These are phyloP conservation scores for Notiomystis cincta DNA, from an alignment of 2,113 vertebrate genomes.

Conservation along the genomic window DNA sequence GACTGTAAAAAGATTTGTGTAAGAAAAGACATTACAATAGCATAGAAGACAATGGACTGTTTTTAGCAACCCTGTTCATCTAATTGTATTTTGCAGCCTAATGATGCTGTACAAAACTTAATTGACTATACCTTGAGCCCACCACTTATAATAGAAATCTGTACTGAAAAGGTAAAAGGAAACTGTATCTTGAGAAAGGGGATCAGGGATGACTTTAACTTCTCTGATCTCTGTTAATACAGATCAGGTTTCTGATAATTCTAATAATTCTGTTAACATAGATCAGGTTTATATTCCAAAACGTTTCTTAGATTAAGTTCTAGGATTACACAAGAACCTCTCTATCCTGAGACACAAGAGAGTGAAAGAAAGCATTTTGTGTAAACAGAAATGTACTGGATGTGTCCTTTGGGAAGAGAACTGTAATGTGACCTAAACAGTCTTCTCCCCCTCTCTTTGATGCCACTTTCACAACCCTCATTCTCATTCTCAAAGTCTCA, in stretches of 20 bases:
- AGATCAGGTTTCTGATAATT: neutral
- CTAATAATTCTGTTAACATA: neutral
- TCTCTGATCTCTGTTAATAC: neutral
- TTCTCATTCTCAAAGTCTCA: neutral
- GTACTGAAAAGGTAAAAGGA: neutral
- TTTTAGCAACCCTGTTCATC: neutral
- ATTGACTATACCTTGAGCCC: neutral
- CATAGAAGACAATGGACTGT: neutral
- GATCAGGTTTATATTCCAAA: neutral
- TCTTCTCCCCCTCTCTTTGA: neutral
- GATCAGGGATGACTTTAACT: neutral
- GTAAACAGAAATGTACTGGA: neutral
- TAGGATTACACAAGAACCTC: neutral
- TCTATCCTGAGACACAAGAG: neutral
- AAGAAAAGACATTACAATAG: slow-evolving; percentile 10
- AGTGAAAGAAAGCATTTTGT: neutral
- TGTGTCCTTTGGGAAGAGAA: neutral
- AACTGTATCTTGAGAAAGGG: neutral
- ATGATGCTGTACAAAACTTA: neutral
- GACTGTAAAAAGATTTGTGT: neutral
- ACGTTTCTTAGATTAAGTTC: neutral
- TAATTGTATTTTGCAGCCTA: neutral
- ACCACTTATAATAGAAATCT: neutral
- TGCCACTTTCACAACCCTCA: neutral
- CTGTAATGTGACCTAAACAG: neutral